A percentile compares a stretch with the other conserved stretches of the same genome.
phyloP scores from a whole-genome alignment of 2,797 vertebrate species.

The Poeciliopsis gracilis region DNA sequence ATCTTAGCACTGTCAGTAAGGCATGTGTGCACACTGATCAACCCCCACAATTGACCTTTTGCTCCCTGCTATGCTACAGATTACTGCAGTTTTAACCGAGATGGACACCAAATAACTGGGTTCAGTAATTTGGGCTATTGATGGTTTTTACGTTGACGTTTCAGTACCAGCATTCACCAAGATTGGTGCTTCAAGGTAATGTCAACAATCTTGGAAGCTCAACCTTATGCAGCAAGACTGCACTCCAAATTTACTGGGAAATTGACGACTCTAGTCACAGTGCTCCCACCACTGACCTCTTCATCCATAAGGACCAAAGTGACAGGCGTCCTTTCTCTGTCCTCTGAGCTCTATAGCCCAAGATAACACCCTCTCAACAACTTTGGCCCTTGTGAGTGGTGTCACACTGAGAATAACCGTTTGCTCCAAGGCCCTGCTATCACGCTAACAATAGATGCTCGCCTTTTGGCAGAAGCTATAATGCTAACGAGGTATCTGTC shows the following conservation, averaged over 20 bases:
- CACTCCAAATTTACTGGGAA: neutral
- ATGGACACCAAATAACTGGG: neutral
- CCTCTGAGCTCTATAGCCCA: conserved; percentile 5
- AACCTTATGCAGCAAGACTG: neutral
- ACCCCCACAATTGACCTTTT: too few relatives aligned
- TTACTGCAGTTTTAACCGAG: neutral
- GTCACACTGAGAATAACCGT: conserved; percentile 42
- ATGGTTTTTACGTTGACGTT: neutral
- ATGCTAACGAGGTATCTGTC: conserved; percentile 72
- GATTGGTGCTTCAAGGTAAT: neutral
- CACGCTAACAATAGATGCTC: conserved; percentile 62
- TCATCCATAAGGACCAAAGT: neutral
- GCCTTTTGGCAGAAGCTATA: conserved; percentile 40
- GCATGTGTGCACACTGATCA: too few relatives aligned
- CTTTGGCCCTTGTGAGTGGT: conserved; percentile 22
- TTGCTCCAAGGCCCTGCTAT: conserved; percentile 40
- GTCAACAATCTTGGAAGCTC: neutral
- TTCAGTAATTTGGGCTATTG: neutral
- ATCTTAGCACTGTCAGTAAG: too few relatives aligned
- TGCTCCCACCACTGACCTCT: neutral
- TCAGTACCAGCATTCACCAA: neutral
- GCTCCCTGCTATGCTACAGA: too few relatives aligned
- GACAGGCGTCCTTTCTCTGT: conserved; percentile 16
- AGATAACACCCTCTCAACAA: conserved; percentile 48
- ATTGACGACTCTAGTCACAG: neutral